Conservation (phyloP, 2,888 invertebrate species). For the Nomada lathburiana region DNA sequence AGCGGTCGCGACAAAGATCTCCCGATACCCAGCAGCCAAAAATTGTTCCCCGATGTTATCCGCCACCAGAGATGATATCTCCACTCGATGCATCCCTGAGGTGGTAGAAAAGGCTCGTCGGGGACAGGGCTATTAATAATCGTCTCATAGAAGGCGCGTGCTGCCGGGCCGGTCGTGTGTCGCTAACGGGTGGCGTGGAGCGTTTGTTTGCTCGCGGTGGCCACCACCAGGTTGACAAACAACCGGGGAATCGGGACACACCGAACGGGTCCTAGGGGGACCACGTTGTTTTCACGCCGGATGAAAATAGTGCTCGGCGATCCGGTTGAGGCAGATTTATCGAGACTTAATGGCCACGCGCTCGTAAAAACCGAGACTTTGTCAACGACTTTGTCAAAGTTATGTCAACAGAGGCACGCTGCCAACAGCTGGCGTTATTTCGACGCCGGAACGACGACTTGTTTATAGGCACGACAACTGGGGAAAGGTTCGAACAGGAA, state of each 20-base stretch:
- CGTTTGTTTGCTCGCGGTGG: constrained; percentile 79
- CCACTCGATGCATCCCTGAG: constrained; percentile 44
- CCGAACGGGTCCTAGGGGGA: constrained; percentile 20
- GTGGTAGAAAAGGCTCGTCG: constrained; percentile 53
- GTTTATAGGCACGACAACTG: constrained; percentile 76
- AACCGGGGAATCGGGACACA: constrained; percentile 47
- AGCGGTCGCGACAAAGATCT: constrained; percentile 8
- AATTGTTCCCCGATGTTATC: constrained; percentile 27
- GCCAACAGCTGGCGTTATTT: constrained; percentile 83
- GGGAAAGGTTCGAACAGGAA: constrained; percentile 20
- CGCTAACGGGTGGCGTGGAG: constrained; percentile 75
- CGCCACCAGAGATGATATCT: constrained; percentile 42
- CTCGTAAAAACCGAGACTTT: constrained; percentile 82
- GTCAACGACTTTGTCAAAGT: constrained; percentile 84
- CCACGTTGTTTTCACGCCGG: constrained; percentile 72
- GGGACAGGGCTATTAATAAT: constrained; percentile 71
- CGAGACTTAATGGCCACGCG: constrained; percentile 79
- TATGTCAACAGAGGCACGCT: constrained; percentile 81
- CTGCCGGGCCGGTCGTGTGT: constrained; percentile 66
- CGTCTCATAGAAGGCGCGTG: constrained; percentile 65
- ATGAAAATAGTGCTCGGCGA: constrained; percentile 68
- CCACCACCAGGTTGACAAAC: constrained; percentile 81
- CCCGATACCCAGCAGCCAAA: constrained; percentile 35
- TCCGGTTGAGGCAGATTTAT: constrained; percentile 74
- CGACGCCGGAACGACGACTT: constrained; percentile 81